Base-by-base conservation (phyloP, 2,888 invertebrate species). In the Lepidocyrtoides sp. region DNA sequence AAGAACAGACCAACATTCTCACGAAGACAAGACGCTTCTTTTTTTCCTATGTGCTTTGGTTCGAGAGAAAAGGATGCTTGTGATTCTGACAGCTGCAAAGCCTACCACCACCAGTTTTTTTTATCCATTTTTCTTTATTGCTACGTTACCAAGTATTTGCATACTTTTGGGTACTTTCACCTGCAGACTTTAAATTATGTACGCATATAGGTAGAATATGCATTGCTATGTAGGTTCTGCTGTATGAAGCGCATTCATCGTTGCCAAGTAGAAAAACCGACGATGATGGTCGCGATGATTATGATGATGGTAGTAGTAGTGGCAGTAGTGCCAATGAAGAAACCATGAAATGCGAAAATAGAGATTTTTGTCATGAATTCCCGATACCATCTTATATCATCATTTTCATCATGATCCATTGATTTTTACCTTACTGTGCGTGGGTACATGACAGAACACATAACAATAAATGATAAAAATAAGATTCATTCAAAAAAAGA, bases 11-110 rank as follows among this genome's bases (percentile, higher is more conserved):
- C 23, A 10, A 12, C 12, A 29, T 63, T 57, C 57, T 57, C 77
- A 32, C 77, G 44, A 44, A 2, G 36, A 2, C 36, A 36, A 36
- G 36, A 36, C 41, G 20, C 14, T 72, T 44, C 48, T 54, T 20
- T 23, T 44, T 41, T 10, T 51, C 17, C 14, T 10, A 5, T 44
- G 72, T 48, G 23, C 3, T 2, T 2, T 20, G 48, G 23, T 75
- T 12, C 14, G 44, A 44, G 14, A 0, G 48, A 66, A 32, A 26
- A 85, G 75, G 44, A 69, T 66, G 57, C 82, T 89, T 75, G 89
- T 83, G 89, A 89, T 83, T 89, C 75, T 89, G 89, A 89, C 89
- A 89, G 89, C 82, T 89, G 82, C 54, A 72, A 89, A 72, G 44
- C 75, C 88, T 29, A 44, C 66, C 54, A 36, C 69, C 81, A 77